Evolutionary conservation across 2,113 vertebrate genomes (phyloP).

Genomic region (Myotis yumanensis): DNA sequence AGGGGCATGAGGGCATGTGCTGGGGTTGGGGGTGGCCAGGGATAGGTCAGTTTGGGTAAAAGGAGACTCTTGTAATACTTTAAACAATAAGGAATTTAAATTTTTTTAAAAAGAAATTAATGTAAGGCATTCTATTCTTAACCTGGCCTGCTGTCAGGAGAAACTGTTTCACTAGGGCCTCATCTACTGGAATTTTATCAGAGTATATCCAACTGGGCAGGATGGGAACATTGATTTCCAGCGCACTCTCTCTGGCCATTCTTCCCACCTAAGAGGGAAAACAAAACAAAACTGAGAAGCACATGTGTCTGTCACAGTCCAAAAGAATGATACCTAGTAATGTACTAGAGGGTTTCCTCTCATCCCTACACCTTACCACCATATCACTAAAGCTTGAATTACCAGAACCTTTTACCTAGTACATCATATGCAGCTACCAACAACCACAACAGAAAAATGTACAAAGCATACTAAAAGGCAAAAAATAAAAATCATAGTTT

Average conservation of each 20-base stretch:
- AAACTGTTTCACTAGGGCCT: background rate
- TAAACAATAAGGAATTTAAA: too few species aligned
- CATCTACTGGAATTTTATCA: background rate
- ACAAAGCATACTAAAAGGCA: background rate
- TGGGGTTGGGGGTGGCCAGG: too few species aligned
- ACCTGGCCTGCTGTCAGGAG: background rate
- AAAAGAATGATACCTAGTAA: background rate
- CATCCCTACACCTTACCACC: rapidly evolving
- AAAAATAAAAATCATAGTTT: background rate
- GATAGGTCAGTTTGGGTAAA: too few species aligned
- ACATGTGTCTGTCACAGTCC: background rate
- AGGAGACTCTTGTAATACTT: too few species aligned
- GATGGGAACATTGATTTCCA: background rate
- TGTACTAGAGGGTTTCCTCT: background rate
- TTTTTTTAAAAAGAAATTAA: background rate
- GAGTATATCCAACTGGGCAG: background rate
- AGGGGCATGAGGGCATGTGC: too few species aligned
- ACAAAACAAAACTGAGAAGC: background rate
- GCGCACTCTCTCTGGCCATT: background rate
- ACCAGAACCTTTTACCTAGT: background rate
- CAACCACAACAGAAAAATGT: background rate
- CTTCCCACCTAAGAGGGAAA: background rate
- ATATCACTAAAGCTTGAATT: background rate
- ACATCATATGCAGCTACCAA: background rate
- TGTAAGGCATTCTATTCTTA: background rate